These are phyloP conservation scores for Tribolium castaneum DNA, from an alignment of 1,140 invertebrate genomes.

Conservation along the genomic window DNA sequence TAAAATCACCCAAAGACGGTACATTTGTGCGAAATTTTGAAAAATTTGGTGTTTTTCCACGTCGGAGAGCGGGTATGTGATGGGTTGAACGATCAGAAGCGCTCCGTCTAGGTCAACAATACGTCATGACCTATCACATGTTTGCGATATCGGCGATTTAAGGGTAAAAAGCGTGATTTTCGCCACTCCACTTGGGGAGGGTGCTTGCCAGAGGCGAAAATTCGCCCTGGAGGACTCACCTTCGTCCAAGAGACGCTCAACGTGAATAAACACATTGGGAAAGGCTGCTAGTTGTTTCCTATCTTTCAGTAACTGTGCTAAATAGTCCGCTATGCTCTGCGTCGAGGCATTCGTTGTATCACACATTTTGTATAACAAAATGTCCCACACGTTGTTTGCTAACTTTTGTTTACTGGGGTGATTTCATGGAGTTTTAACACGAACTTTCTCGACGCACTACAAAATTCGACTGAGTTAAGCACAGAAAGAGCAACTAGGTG, in stretches of 20 bases:
- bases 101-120: slow-evolving; percentile 35
- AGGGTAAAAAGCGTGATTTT: slow-evolving; percentile 19
- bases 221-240: slow-evolving; percentile 76
- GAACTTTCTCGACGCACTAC: slow-evolving; percentile 29
- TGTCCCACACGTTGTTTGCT: slow-evolving; percentile 9
- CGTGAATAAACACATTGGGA: slow-evolving; percentile 99
- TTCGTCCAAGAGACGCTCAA: slow-evolving; percentile 98
- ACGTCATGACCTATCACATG: slow-evolving; percentile 54
- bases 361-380: slow-evolving; percentile 65
- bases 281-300: slow-evolving; percentile 99
- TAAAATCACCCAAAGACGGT: neutral
- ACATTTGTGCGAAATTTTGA: slow-evolving; percentile 8
- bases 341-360: slow-evolving; percentile 79
- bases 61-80: neutral
- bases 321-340: slow-evolving; percentile 98
- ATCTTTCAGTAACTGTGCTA: slow-evolving; percentile 99
- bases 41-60: neutral
- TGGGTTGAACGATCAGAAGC: neutral
- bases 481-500: neutral
- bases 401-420: slow-evolving; percentile 19
- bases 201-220: neutral
- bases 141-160: slow-evolving; percentile 47
- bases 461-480: slow-evolving; percentile 1
- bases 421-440: slow-evolving; percentile 35
- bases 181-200: neutral